These are phyloP conservation scores for Trachelus troglodyta DNA, from an alignment of 2,888 invertebrate species.

Conservation along the genomic window DNA sequence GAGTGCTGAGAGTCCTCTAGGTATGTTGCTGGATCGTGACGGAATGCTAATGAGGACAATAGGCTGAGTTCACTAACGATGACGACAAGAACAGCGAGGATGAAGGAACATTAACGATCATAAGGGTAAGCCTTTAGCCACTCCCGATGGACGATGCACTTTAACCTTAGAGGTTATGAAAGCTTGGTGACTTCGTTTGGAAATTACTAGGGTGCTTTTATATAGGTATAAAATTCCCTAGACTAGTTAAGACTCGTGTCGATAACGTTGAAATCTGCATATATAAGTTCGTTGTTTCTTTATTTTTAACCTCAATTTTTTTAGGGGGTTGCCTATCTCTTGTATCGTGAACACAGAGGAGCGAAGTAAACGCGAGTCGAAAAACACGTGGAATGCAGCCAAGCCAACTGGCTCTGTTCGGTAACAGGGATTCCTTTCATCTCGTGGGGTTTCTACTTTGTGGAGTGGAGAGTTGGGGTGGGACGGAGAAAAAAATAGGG, in stretches of 20 bases:
- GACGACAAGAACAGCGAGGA: neutral
- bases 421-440: conserved; percentile 45
- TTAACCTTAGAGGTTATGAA: neutral
- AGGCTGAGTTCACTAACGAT: neutral
- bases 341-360: neutral
- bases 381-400: conserved; percentile 25
- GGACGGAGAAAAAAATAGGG: conserved; percentile 20
- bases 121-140: neutral
- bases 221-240: neutral
- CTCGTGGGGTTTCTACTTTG: conserved; percentile 15
- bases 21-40: neutral
- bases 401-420: conserved; percentile 18
- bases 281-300: neutral
- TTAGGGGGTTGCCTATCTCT: neutral
- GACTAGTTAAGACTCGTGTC: neutral
- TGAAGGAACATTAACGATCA: neutral
- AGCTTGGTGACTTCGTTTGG: neutral
- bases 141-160: neutral
- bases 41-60: neutral
- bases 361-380: conserved; percentile 18
- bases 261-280: neutral
- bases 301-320: neutral
- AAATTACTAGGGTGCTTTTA: neutral
- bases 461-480: neutral
- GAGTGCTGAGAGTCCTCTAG: neutral